Evolutionary conservation across 2,113 vertebrate species (phyloP).

Genomic region (Scalopus aquaticus): DNA sequence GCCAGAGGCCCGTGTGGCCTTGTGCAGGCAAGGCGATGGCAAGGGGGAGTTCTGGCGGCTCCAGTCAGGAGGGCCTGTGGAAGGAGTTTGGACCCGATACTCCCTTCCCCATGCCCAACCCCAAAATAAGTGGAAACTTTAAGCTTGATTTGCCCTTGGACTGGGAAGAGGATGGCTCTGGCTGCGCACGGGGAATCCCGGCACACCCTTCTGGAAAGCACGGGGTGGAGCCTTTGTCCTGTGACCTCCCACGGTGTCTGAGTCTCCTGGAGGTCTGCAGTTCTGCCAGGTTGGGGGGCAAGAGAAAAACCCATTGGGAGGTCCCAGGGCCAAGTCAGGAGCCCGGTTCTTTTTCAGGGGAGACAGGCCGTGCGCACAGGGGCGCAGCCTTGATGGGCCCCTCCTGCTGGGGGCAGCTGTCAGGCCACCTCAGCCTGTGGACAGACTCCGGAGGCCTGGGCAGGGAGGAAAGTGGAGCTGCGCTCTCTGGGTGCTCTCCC

Average conservation of each 20-base stretch:
- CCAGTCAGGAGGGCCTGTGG: too few relatives aligned
- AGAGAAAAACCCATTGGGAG: neutral
- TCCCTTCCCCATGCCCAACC: too few relatives aligned
- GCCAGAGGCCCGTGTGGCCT: neutral
- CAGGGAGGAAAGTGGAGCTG: rapidly evolving
- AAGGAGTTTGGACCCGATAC: neutral
- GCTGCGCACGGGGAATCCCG: neutral
- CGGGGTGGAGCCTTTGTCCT: neutral
- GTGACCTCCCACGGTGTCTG: neutral
- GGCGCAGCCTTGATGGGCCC: rapidly evolving
- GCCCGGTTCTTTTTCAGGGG: neutral
- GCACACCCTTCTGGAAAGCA: neutral
- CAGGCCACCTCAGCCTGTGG: neutral
- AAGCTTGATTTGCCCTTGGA: neutral
- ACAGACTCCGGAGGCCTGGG: too few relatives aligned
- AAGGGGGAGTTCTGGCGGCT: rapidly evolving
- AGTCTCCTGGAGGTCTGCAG: neutral
- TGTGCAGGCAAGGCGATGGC: too few relatives aligned
- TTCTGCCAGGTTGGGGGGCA: neutral
- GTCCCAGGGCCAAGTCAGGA: neutral
- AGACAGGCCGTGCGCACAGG: neutral
- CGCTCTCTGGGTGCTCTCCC: too few relatives aligned
- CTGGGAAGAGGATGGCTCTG: neutral
- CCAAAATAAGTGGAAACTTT: neutral
- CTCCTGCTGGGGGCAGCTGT: rapidly evolving